Evolutionary conservation across 2,888 invertebrate genomes (phyloP).

Genomic region (Magallana nippona): DNA sequence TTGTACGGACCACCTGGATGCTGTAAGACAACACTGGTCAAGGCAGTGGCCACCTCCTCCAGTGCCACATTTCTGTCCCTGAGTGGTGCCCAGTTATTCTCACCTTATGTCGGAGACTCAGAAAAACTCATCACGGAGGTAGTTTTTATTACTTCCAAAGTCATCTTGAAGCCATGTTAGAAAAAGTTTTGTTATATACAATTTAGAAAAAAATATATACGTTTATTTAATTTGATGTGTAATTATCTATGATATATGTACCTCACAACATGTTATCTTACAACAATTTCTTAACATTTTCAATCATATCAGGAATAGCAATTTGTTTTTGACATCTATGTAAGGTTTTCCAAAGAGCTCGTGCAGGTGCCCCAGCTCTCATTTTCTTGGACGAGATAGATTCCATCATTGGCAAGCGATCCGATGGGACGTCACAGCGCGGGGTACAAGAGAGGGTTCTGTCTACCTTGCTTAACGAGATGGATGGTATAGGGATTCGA

Average conservation of each 20-base stretch:
- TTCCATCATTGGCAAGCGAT: conserved; percentile 79
- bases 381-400: conserved; percentile 85
- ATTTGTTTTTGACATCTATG: neutral
- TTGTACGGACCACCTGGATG: conserved; percentile 86
- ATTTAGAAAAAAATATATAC: no score
- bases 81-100: conserved; percentile 85
- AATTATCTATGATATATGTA: no score
- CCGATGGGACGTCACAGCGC: conserved; percentile 62
- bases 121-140: conserved; percentile 83
- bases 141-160: no score
- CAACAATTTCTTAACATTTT: no score
- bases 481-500: conserved; percentile 84
- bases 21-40: conserved; percentile 85
- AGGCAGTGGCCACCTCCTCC: conserved; percentile 82
- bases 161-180: no score
- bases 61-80: conserved; percentile 82
- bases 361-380: conserved; percentile 84
- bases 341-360: conserved; percentile 83
- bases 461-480: conserved; percentile 84
- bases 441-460: conserved; percentile 84
- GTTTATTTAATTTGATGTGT: no score
- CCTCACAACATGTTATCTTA: no score
- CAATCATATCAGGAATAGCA: no score
- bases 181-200: no score
- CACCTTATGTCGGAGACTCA: conserved; percentile 85